Evolutionary conservation across 2,888 invertebrate genomes (phyloP), one percentile per base, ranked within the genome.

Genomic region (Dasysyrphus albostriatus): DNA sequence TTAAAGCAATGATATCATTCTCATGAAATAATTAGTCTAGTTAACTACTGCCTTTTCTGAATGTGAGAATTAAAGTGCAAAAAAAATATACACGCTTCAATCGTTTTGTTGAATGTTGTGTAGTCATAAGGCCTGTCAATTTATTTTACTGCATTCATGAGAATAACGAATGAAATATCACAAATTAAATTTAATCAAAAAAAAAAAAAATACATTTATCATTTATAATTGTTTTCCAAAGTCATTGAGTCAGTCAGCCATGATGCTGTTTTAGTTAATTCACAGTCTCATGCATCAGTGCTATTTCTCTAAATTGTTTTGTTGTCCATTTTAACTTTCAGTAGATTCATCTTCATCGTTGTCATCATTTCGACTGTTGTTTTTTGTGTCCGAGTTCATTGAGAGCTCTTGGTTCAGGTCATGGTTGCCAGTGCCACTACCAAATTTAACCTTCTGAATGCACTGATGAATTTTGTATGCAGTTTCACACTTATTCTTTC

Each of bases 401-500:
- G 70, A 2, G 2, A 67, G 51, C 1, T 58, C 7, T 16, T 63
- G 77, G 77, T 24, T 24, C 24, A 24, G 24, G 3, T 85, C 81
- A 47, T 47, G 84, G 10, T 24, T n/a, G 7, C 12, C 42, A 37
- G 6, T 3, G 6, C 0, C 19, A 2, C 19, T 47, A 32, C 73
- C 63, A 12, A 70, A 74, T 54, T 65, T 85, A 1, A 85, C 74
- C 39, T 90, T 88, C 32, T 88, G 87, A 54, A 91, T 90, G 85
- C 91, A 91, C 59, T 90, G 65, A 78, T 88, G 90, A 6, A 91
- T 72, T 76, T 90, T 88, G 79, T 83, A 92, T 70, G 90, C 90
- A 1, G 90, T 91, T 16, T 92, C 92, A 39, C 92, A 92, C 16
- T 91, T 89, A 61, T 91, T 88, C 14, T 79, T 37, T 10, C 91